Evolutionary conservation across 2,113 vertebrate genomes (phyloP).

Genomic region (Trinectes maculatus): DNA sequence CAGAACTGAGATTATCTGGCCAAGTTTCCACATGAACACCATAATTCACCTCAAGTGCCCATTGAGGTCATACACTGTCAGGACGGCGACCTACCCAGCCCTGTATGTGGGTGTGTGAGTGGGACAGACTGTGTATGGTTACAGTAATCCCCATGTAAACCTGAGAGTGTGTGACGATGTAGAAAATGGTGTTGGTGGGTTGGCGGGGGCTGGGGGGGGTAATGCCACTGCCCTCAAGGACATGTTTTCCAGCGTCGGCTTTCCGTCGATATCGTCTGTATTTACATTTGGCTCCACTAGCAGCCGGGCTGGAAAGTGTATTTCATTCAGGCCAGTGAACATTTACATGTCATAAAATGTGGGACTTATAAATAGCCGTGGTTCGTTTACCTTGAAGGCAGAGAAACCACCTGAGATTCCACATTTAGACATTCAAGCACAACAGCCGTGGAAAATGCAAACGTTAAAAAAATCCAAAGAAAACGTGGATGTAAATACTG

Average conservation of each 20-base stretch:
- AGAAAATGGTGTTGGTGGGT: conserved; percentile 35
- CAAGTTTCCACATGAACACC: conserved; percentile 84
- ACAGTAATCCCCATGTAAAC: conserved; percentile 38
- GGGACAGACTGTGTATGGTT: conserved; percentile 38
- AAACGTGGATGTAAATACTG: conserved; percentile 38
- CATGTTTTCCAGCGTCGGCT: conserved; percentile 72
- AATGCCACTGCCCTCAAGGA: conserved; percentile 31
- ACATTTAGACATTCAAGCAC: conserved; percentile 54
- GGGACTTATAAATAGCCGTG: conserved; percentile 69
- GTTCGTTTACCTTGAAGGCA: conserved; percentile 64
- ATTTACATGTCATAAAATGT: conserved; percentile 74
- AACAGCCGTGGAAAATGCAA: conserved; percentile 44
- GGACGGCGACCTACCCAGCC: conserved; percentile 61
- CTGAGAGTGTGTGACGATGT: conserved; percentile 19
- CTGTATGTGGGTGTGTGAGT: conserved; percentile 47
- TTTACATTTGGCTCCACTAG: conserved; percentile 71
- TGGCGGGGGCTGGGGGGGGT: conserved; percentile 12
- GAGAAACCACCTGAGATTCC: conserved; percentile 71
- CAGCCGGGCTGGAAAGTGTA: conserved; percentile 55
- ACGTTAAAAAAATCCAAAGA: conserved; percentile 18
- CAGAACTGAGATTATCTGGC: conserved; percentile 70
- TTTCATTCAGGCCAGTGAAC: conserved; percentile 76
- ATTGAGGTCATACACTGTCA: conserved; percentile 64
- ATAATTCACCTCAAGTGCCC: conserved; percentile 83
- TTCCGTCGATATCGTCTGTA: conserved; percentile 72